Percentiles rank a stretch among this genome's conserved stretches.
phyloP scores from a whole-genome alignment of 2,888 invertebrate genomes.

The Priocnemis perturbator region DNA sequence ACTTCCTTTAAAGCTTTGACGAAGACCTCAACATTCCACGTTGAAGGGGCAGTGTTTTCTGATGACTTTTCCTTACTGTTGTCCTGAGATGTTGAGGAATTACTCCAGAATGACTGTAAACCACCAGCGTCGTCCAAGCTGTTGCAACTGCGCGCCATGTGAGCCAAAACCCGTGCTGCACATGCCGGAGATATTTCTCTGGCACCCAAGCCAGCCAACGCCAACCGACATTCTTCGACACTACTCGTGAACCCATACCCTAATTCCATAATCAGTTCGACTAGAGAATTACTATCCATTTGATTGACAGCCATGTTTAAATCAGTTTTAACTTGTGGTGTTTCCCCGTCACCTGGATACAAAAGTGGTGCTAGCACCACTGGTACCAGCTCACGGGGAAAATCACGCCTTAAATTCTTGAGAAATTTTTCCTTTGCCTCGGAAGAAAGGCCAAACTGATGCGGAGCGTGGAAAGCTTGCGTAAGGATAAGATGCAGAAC shows the following conservation, averaged over 20 bases:
- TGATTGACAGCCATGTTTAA: conserved; percentile 72
- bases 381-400: conserved; percentile 91
- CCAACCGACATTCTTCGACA: conserved; percentile 91
- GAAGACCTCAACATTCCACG: conserved; percentile 97
- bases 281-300: conserved; percentile 83
- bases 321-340: conserved; percentile 75
- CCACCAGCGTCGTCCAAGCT: conserved; percentile 81
- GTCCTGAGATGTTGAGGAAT: conserved; percentile 78
- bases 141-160: conserved; percentile 90
- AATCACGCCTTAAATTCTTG: conserved; percentile 88
- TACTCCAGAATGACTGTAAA: conserved; percentile 77
- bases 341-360: conserved; percentile 86
- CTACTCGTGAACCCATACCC: conserved; percentile 92
- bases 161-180: conserved; percentile 89
- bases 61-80: conserved; percentile 70
- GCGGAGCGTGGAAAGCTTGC: conserved; percentile 78
- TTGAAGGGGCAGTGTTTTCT: conserved; percentile 74
- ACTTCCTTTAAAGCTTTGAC: conserved; percentile 94
- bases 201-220: conserved; percentile 87
- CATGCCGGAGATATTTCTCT: conserved; percentile 89
- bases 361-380: conserved; percentile 92
- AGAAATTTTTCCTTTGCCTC: conserved; percentile 89
- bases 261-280: conserved; percentile 93
- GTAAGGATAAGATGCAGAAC: conserved; percentile 88
- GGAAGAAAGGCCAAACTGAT: conserved; percentile 80